Percentiles rank a stretch among this genome's conserved stretches.
These are phyloP conservation scores for Epinephelus malabaricus DNA, from an alignment of 2,797 vertebrate genomes.

Conservation along the genomic window DNA sequence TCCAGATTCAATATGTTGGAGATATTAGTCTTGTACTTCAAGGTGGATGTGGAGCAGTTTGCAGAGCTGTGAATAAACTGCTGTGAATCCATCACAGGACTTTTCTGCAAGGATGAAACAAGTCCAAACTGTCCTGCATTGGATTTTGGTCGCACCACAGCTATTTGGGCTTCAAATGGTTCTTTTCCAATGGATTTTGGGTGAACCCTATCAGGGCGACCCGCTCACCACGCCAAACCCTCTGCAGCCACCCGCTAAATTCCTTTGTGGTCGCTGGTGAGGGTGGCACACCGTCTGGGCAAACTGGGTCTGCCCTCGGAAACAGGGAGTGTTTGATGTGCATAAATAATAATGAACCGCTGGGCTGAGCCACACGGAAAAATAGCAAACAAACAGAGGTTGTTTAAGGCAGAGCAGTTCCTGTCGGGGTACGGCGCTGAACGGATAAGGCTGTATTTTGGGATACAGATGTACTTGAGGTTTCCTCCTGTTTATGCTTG, in stretches of 20 bases:
- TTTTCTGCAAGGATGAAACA: constrained; percentile 59
- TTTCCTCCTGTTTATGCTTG: constrained; percentile 66
- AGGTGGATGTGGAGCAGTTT: constrained; percentile 19
- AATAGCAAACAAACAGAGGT: constrained; percentile 84
- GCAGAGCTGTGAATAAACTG: constrained; percentile 57
- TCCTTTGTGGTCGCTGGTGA: constrained; percentile 72
- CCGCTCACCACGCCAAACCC: constrained; percentile 58
- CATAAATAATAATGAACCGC: constrained; percentile 82
- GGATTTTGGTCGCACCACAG: constrained; percentile 72
- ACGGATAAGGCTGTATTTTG: constrained; percentile 71
- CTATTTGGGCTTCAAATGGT: constrained; percentile 78
- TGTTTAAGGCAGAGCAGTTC: constrained; percentile 85
- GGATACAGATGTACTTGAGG: constrained; percentile 66
- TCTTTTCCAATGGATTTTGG: constrained; percentile 71
- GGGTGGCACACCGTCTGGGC: constrained; percentile 76
- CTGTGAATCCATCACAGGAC: constrained; percentile 36
- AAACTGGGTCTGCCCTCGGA: constrained; percentile 69
- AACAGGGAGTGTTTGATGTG: constrained; percentile 83
- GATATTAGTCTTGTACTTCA: constrained; percentile 42
- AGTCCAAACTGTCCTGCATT: constrained; percentile 53
- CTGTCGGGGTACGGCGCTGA: constrained; percentile 67
- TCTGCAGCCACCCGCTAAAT: constrained; percentile 72
- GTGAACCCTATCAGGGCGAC: constrained; percentile 70
- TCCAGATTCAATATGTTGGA: constrained; percentile 42
- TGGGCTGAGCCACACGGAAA: constrained; percentile 72